Conservation (phyloP, 2,797 vertebrate genomes). For the Leucoraja ocellata region DNA sequence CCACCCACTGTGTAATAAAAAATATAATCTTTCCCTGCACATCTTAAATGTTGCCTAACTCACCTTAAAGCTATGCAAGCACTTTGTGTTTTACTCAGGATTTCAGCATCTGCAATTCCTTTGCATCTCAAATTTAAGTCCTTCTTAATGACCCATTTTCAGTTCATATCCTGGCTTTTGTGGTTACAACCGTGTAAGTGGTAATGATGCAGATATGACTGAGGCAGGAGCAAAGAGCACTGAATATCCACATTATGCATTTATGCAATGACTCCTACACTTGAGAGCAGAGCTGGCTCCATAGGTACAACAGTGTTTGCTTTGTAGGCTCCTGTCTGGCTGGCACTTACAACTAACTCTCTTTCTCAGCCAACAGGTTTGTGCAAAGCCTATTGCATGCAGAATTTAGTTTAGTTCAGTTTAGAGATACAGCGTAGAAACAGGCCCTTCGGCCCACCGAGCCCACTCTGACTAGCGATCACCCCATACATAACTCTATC, state of each 20-base stretch:
- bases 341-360: neutral
- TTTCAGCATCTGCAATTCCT: no score
- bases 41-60: no score
- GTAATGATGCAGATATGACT: neutral
- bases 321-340: constrained; percentile 5
- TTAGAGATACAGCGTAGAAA: no score
- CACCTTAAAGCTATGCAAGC: no score
- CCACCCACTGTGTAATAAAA: no score
- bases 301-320: neutral
- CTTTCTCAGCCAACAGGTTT: neutral
- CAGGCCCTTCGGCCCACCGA: no score
- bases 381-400: neutral
- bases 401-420: no score
- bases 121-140: neutral
- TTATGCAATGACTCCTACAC: neutral
- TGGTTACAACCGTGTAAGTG: neutral
- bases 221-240: neutral
- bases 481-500: no score
- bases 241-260: neutral
- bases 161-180: neutral
- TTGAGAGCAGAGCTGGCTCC: neutral
- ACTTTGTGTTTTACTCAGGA: no score
- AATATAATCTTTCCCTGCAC: no score
- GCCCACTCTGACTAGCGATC: no score
- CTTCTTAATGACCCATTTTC: neutral